Evolutionary conservation across 2,888 invertebrate species (phyloP), one percentile per base, ranked within the genome.

Genomic region (Xanthorhoe spadicearia): DNA sequence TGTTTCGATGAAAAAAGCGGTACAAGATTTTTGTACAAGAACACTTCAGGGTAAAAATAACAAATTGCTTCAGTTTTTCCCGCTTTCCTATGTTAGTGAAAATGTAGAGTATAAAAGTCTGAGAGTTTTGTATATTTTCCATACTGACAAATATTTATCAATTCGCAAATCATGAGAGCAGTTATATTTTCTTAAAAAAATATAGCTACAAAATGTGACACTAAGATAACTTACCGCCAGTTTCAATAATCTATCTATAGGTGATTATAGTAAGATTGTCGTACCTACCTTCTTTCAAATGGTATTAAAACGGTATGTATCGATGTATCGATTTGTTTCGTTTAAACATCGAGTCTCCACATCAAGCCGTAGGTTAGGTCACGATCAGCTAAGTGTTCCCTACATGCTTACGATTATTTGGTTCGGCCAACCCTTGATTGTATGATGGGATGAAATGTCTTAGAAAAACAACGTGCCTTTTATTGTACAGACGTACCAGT

Each of bases 381-480:
- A 59, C 51, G 68, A 55, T 58, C 35, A 50, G 61, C 19, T 60
- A 63, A 60, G 60, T 65, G 65, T 59, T 55, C 57, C 61, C 61
- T n/a, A 61, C 53, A 52, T 58, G 58, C 55, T 64, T 43, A 65
- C 32, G 51, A 59, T 68, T 65, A 65, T 50, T 52, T 51, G 23
- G 54, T 18, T 46, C 60, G 58, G 58, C n/a, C 52, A 46, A 23
- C 59, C 35, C 51, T 51, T 60, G 13, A 52, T 60, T 38, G 59
- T 23, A 28, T 19, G 56, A 57, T 15, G 17, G 43, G 19, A 38
- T 35, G 18, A 55, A 55, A 55, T 55, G 18, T 4, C 38, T 43
- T 43, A 3, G 13, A 13, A 43, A 13, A 43, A 43, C 38, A 13
- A 43, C 38, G 38, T 43, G 13, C 13, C 3, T 43, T 43, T 38